Conservation (phyloP, 2,888 invertebrate species). For the Chrysodeixis includens region DNA sequence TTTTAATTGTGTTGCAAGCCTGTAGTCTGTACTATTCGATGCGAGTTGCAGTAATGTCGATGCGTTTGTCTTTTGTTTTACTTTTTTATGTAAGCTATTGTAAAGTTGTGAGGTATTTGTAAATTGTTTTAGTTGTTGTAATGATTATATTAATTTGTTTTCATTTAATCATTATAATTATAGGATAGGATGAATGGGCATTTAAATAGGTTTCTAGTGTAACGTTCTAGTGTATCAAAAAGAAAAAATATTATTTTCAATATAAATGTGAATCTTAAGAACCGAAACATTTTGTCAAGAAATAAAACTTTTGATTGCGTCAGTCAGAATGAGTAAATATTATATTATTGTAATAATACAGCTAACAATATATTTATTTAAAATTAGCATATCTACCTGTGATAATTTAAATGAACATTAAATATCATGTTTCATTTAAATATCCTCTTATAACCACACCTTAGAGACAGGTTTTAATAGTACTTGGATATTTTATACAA, state of each 20-base stretch:
- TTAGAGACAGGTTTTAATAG: constrained; percentile 3
- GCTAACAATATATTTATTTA: neutral
- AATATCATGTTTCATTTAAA: constrained; percentile 17
- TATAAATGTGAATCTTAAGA: neutral
- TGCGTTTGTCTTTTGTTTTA: neutral
- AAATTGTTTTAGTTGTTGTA: too few relatives aligned
- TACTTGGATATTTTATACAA: neutral
- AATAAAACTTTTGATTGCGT: neutral
- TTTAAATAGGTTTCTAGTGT: too few relatives aligned
- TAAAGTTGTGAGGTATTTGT: neutral
- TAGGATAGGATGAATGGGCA: too few relatives aligned
- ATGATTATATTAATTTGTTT: too few relatives aligned
- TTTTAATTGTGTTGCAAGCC: constrained; percentile 30
- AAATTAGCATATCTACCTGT: constrained; percentile 13
- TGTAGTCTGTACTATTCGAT: constrained; percentile 16
- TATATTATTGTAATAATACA: constrained; percentile 7
- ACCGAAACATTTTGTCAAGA: neutral
- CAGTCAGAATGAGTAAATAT: constrained; percentile 7
- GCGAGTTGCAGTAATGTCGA: constrained; percentile 25
- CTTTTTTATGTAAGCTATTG: neutral
- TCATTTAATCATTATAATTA: too few relatives aligned
- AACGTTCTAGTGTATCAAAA: too few relatives aligned
- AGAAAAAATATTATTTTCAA: neutral
- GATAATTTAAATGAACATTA: constrained; percentile 10
- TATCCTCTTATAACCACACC: constrained; percentile 23